Evolutionary conservation across 2,113 vertebrate genomes (phyloP), one percentile per base, ranked within the genome.

Genomic region (Dinomys branickii): DNA sequence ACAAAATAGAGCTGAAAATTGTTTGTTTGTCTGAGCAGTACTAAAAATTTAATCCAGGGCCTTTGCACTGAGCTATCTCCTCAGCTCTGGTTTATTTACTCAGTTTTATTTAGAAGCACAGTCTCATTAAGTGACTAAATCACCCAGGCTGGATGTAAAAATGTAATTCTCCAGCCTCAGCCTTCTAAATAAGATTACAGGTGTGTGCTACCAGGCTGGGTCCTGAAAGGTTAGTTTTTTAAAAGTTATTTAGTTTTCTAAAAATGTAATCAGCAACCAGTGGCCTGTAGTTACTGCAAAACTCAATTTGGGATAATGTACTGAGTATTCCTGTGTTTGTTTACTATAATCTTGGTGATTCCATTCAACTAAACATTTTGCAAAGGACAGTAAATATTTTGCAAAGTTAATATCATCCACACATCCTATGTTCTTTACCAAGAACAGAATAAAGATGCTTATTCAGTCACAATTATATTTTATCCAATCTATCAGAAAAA

Each of bases 361-460:
- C 67, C 10, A 19, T 89, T 93, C 24, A 75, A 91, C 28, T 83
- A 90, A 96, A 91, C 13, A 91, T 88, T 97, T 96, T 94, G 63
- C 58, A 95, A 91, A 82, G 81, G 58, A 88, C 38, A 86, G 83
- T 71, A 89, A 94, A 94, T 11, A 69, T 90, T 96, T 91, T 91
- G 28, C 24, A 94, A 90, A 87, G 12, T 88, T 77, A 52, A 11
- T 85, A 89, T 56, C 35, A 88, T 54, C 13, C 65, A 71, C 35
- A 80, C 16, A 90, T 71, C 22, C 28, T 47, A 38, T 82, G 33
- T 50, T 90, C 33, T 47, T 94, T 92, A 82, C 35, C 1, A 61
- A 84, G 50, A 92, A 86, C 54, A 94, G 47, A 97, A 82, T 83
- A 83, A 95, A 54, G 6, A 11, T 41, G 22, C 75, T 87, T 58